Percentiles rank a stretch among this genome's conserved stretches.
Evolutionary conservation across 2,113 vertebrate genomes (phyloP).

Genomic region (Sisor rabdophorus): DNA sequence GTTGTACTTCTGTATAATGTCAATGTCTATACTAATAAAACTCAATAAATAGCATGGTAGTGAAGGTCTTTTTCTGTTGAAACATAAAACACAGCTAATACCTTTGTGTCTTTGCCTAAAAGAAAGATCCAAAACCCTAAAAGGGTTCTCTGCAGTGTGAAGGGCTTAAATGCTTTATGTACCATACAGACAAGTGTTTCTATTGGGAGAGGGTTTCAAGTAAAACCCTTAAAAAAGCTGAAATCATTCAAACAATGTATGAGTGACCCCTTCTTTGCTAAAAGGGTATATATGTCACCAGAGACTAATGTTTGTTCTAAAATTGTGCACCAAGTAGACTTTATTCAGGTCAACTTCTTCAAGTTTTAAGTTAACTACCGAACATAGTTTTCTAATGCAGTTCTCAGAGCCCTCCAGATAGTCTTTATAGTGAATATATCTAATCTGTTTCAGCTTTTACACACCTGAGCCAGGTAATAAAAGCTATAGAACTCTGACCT

Average conservation of each 20-base stretch:
- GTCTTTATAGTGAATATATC: constrained; percentile 2
- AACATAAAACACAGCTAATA: not conserved
- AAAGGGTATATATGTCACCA: not conserved
- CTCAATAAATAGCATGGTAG: not conserved
- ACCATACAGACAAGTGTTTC: not conserved
- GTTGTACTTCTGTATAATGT: too few relatives aligned
- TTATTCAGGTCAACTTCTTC: not conserved
- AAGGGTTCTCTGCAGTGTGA: not conserved
- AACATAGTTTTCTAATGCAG: not conserved
- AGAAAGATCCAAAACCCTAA: not conserved
- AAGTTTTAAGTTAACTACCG: not conserved
- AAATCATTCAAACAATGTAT: not conserved
- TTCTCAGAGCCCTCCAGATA: not conserved
- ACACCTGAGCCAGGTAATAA: constrained; percentile 15
- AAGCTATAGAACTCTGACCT: not conserved
- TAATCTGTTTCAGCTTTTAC: constrained; percentile 8
- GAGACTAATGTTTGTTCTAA: constrained; percentile 13
- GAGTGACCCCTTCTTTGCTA: not conserved
- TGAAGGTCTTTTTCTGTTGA: not conserved
- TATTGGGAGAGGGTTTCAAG: not conserved
- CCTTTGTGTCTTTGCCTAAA: not conserved
- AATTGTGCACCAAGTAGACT: not conserved
- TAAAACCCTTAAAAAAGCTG: not conserved
- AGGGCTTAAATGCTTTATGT: not conserved
- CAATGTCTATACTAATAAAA: too few relatives aligned